Evolutionary conservation across 1,140 invertebrate species (phyloP).

Genomic region (Drosophila watanabei): DNA sequence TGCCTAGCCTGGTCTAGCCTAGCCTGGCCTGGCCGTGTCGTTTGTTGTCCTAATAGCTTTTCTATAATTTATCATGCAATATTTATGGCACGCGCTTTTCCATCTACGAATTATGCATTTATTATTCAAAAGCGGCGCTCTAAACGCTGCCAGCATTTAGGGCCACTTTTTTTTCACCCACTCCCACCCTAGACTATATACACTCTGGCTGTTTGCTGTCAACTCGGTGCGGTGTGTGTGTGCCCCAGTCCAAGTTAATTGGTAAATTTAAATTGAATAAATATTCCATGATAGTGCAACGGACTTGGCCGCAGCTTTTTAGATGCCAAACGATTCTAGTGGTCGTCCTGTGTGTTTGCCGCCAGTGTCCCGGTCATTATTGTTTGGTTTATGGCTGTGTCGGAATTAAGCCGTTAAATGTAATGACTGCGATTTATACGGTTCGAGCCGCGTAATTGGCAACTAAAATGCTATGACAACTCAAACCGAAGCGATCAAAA

Average conservation of each 20-base stretch:
- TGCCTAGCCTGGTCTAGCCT: conserved; percentile 1
- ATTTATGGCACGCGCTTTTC: conserved; percentile 83
- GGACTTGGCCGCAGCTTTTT: conserved; percentile 60
- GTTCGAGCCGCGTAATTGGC: conserved; percentile 62
- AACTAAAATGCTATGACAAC: conserved; percentile 57
- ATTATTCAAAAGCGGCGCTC: conserved; percentile 68
- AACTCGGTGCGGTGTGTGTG: not conserved
- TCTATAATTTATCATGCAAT: conserved; percentile 83
- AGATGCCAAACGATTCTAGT: conserved; percentile 51
- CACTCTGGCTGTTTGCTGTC: conserved; percentile 24
- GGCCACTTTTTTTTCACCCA: conserved; percentile 19
- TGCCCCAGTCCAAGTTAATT: conserved; percentile 66
- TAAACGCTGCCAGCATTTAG: conserved; percentile 77
- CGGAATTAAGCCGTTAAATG: conserved; percentile 72
- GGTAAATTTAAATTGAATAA: conserved; percentile 83
- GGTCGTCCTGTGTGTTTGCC: conserved; percentile 37
- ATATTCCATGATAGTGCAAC: conserved; percentile 80
- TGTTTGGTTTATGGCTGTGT: conserved; percentile 41
- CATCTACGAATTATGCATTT: conserved; percentile 82
- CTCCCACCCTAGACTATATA: too few relatives aligned
- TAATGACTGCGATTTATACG: conserved; percentile 71
- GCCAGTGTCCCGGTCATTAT: conserved; percentile 28
- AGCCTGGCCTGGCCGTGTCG: conserved; percentile 37
- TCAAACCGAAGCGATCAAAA: conserved; percentile 40
- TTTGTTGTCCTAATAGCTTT: conserved; percentile 83